Evolutionary conservation across 1,140 invertebrate species (phyloP), one percentile per base, ranked within the genome.

Genomic region (Magallana ariakensis): DNA sequence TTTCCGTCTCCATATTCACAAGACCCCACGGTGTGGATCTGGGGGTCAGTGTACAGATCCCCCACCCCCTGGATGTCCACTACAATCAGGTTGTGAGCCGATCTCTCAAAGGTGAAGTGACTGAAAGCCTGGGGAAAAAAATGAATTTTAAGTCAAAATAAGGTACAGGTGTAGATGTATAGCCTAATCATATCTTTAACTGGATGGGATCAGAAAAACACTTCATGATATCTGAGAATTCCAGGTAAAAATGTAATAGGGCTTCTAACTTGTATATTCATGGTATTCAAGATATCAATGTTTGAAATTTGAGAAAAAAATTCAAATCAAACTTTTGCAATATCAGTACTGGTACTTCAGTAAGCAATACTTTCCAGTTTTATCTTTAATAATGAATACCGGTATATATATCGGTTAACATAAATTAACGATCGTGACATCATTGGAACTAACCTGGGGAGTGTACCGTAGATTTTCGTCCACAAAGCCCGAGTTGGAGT

Each of bases 61-160:
- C 95, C 96, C 33, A 96, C 96, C n/a, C 96, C 96, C 93, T 96
- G 96, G 85, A 96, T 95, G 89, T 96, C 96, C n/a, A 96, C 96
- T 8, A 96, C 95, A 86, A 96, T 96, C 89, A 96, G 87, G 91
- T 96, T 94, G 92, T 96, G 96, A 9, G 95, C 96, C 55, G 95
- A 96, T 75, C 95, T 92, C 92, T 96, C 96, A 95, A 96, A 96
- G 4, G 96, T 96, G 90, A 96, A 96, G 90, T 96, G 96, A 91
- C 96, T 96, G 91, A 96, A 96, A 9, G 96, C 96, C 93, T 95
- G 86, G 5, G 89, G 88, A 66, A 75, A 83, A 55, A 56, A 60
- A 85, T 55, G 1, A 7, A 46, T 46, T 33, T 46, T 4, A 46
- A 46, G 33, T 46, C 33, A 46, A 46, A 46, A 46, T 46, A 4